Conservation (phyloP, 2,888 invertebrate species). For the Panzeria rudis region DNA sequence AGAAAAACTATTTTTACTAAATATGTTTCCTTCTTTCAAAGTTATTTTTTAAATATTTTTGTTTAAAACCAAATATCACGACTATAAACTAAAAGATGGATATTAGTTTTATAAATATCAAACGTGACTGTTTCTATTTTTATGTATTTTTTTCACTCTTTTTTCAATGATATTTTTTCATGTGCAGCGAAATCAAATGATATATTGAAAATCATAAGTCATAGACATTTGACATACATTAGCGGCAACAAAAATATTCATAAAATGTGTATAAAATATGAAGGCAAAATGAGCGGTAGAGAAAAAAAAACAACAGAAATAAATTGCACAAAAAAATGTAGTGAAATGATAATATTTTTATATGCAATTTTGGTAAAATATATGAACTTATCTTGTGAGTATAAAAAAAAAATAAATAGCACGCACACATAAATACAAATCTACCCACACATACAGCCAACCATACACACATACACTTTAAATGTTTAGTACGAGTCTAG, state of each 20-base stretch:
- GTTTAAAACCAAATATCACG: slow-evolving; percentile 43
- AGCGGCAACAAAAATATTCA: slow-evolving; percentile 46
- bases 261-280: slow-evolving; percentile 27
- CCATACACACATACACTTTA: background rate
- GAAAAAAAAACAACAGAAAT: slow-evolving; percentile 6
- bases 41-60: background rate
- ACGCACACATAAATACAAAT: background rate
- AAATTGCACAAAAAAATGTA: background rate
- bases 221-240: slow-evolving; percentile 72
- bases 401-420: background rate
- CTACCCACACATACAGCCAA: background rate
- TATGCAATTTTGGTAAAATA: slow-evolving; percentile 55
- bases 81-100: slow-evolving; percentile 48
- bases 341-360: slow-evolving; percentile 62
- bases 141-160: background rate
- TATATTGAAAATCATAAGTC: slow-evolving; percentile 71
- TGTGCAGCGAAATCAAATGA: slow-evolving; percentile 61
- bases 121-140: slow-evolving; percentile 65
- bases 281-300: background rate
- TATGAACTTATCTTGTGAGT: slow-evolving; percentile 40
- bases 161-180: background rate
- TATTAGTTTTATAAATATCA: slow-evolving; percentile 68
- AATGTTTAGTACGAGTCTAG: slow-evolving; percentile 1
- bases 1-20: slow-evolving; percentile 8
- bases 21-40: slow-evolving; percentile 2